Conservation (phyloP, 2,888 invertebrate species). For the Ischnus inquisitorius region DNA sequence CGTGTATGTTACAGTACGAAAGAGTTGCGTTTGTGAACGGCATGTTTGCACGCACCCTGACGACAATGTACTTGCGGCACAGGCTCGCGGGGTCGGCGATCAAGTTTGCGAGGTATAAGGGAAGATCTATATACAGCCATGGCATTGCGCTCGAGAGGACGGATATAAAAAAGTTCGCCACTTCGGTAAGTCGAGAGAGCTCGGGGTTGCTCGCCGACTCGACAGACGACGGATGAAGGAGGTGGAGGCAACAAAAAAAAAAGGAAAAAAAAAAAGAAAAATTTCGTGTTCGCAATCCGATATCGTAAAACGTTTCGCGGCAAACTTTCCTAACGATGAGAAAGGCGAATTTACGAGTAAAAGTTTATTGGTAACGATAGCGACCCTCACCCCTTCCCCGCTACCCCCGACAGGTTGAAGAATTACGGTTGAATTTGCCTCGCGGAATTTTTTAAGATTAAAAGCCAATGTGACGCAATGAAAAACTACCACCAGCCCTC, state of each 20-base stretch:
- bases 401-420: conserved; percentile 13
- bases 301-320: conserved; percentile 66
- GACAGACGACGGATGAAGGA: conserved; percentile 34
- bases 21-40: conserved; percentile 34
- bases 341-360: conserved; percentile 63
- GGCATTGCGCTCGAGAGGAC: conserved; percentile 30
- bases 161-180: conserved; percentile 62
- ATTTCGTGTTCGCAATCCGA: conserved; percentile 44
- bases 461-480: conserved; percentile 16
- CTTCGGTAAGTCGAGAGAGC: conserved; percentile 59
- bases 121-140: background rate
- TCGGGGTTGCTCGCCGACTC: conserved; percentile 42
- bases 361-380: conserved; percentile 45
- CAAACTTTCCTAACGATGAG: conserved; percentile 61
- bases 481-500: conserved; percentile 1
- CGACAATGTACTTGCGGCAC: conserved; percentile 43
- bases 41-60: conserved; percentile 51
- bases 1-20: background rate
- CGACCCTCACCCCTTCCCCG: background rate
- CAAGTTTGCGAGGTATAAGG: conserved; percentile 36
- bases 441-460: conserved; percentile 15
- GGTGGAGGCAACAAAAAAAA: conserved; percentile 15
- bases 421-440: conserved; percentile 8
- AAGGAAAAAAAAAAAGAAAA: conserved; percentile 32
- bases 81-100: conserved; percentile 18